Evolutionary conservation across 1,140 invertebrate species (phyloP).

Genomic region (Planococcus citri): DNA sequence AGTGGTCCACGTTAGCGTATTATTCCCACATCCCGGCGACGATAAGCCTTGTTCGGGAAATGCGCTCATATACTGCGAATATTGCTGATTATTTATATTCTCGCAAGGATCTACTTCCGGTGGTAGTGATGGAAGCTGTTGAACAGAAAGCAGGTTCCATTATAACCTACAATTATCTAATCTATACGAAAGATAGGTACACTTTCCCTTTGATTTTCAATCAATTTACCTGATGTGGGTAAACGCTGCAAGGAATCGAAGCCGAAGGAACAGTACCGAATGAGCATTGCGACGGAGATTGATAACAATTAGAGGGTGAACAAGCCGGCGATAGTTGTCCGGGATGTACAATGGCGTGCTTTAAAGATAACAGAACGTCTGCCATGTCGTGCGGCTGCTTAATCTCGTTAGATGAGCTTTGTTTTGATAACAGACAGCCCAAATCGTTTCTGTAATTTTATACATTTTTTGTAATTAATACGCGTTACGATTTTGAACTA

Average conservation of each 20-base stretch:
- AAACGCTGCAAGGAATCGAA: conserved; percentile 36
- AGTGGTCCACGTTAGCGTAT: conserved; percentile 8
- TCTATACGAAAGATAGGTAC: not conserved
- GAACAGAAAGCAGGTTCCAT: not conserved
- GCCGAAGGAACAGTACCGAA: conserved; percentile 25
- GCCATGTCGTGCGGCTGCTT: conserved; percentile 47
- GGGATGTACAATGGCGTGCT: conserved; percentile 75
- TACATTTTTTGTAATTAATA: conserved; percentile 1
- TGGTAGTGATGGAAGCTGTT: not conserved
- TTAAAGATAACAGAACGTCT: conserved; percentile 70
- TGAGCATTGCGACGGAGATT: conserved; percentile 4
- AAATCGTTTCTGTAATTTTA: conserved; percentile 13
- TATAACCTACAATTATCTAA: not conserved
- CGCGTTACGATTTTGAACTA: not conserved
- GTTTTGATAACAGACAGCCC: conserved; percentile 10
- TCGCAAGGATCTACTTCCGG: not conserved
- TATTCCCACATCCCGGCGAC: not conserved
- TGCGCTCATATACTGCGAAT: conserved; percentile 7
- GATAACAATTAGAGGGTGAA: conserved; percentile 23
- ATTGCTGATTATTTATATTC: conserved; percentile 11
- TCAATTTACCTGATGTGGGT: conserved; percentile 36
- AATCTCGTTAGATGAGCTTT: conserved; percentile 9
- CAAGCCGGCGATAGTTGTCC: conserved; percentile 29
- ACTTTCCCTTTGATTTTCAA: too few relatives aligned
- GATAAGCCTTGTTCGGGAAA: not conserved